Base-by-base conservation (phyloP, 2,797 vertebrate genomes). In the Glossophaga mutica region DNA sequence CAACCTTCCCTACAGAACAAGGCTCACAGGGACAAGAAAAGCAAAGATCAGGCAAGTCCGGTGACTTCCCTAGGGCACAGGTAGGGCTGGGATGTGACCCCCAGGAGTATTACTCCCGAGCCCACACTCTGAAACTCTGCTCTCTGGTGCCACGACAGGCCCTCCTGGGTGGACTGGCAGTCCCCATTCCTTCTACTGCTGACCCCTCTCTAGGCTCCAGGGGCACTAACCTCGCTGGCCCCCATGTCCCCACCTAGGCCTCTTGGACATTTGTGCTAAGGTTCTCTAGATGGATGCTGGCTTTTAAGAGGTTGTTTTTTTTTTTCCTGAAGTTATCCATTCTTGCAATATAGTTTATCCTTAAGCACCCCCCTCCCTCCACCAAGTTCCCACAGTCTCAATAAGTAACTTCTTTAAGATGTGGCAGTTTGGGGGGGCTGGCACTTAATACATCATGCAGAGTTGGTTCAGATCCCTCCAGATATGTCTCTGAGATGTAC, bases 81-180 rank as follows among this genome's bases (percentile, higher is more conserved):
- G 42, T 34, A 68, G 24, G 52, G n/a, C 50, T 0, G 8, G 44
- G 34, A n/a, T 11, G 16, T 18, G 46, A 65, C n/a, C 9, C n/a
- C 11, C 6, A 10, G 52, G 7, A 24, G 2, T 0, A 9, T 32
- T 7, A 14, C 50, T 62, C 7, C 12, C 1, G 2, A n/a, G 73
- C 6, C 59, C 26, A 19, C 8, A 2, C 2, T 34, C 24, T 46
- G 55, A 10, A 7, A 10, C 14, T 34, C 18, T 3, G 5, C 24
- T 55, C 24, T n/a, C 42, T 6, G 9, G 0, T 32, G 70, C 5
- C 18, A 2, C 8, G 22, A 65, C 0, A 2, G 32, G 48, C 34
- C 22, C 37, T 50, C 52, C 4, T 5, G n/a, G 24, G 77, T n/a
- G 21, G 70, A 37, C 44, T 0, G 39, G 9, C 5, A 1, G 29